These are phyloP conservation scores for Pimephales promelas DNA, from an alignment of 2,113 vertebrate species.

Conservation along the genomic window DNA sequence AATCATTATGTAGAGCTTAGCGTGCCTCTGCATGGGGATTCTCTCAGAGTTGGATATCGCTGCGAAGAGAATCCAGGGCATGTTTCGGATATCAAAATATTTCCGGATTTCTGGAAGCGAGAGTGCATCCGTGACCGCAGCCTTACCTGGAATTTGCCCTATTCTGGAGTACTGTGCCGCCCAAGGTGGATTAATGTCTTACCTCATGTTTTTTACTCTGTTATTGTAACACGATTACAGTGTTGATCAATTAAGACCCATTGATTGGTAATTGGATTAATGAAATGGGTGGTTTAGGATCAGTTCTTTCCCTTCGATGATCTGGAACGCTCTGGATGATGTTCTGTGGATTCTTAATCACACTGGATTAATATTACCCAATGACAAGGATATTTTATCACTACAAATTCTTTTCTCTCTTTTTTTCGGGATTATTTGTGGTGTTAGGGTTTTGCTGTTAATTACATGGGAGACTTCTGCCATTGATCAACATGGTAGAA, in stretches of 20 bases:
- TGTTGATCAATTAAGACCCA: constrained; percentile 62
- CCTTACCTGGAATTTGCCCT: constrained; percentile 74
- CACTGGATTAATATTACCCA: constrained; percentile 86
- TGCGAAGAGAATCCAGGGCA: constrained; percentile 71
- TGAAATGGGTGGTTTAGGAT: constrained; percentile 48
- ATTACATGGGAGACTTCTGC: constrained; percentile 73
- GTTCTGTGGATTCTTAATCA: constrained; percentile 78
- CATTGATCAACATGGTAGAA: constrained; percentile 64
- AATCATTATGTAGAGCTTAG: constrained; percentile 51
- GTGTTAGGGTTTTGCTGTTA: constrained; percentile 71
- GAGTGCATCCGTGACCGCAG: constrained; percentile 69
- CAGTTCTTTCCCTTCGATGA: constrained; percentile 53
- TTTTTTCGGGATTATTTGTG: constrained; percentile 74
- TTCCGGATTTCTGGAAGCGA: constrained; percentile 75
- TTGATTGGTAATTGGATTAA: constrained; percentile 74
- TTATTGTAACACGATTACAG: constrained; percentile 59
- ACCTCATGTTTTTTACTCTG: constrained; percentile 60
- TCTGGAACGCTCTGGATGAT: constrained; percentile 80
- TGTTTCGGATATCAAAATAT: constrained; percentile 76
- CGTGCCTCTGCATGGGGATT: constrained; percentile 49
- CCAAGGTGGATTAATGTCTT: constrained; percentile 74
- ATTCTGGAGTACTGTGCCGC: constrained; percentile 77
- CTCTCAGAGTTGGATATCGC: constrained; percentile 70
- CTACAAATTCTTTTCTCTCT: constrained; percentile 57
- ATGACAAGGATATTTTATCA: constrained; percentile 70